phyloP scores from a whole-genome alignment of 2,797 vertebrate species.

The Diplodus sargus region DNA sequence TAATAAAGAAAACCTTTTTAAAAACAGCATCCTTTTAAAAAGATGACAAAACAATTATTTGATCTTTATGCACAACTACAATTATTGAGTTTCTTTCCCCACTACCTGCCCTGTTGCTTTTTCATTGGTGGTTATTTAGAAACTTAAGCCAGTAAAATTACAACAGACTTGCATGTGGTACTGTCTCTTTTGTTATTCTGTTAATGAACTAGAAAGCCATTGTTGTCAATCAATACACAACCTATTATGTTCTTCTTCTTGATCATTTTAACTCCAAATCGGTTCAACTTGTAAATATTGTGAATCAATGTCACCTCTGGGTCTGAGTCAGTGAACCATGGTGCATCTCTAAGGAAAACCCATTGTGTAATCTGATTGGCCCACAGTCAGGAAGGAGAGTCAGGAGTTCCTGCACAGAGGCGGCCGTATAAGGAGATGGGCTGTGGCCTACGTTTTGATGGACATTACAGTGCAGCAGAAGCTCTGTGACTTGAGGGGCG shows the following conservation, averaged over 20 bases:
- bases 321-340: conserved; percentile 15
- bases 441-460: conserved; percentile 56
- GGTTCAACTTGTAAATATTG: neutral
- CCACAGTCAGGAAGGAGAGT: conserved; percentile 40
- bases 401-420: neutral
- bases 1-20: too few species aligned
- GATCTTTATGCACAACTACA: neutral
- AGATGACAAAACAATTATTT: neutral
- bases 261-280: neutral
- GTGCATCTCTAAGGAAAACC: conserved; percentile 13
- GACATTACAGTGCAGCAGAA: conserved; percentile 57
- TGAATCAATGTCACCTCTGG: neutral
- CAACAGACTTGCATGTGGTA: neutral
- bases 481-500: conserved; percentile 64
- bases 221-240: too few species aligned
- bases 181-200: neutral
- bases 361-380: conserved; percentile 59
- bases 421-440: conserved; percentile 66
- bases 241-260: too few species aligned
- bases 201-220: too few species aligned
- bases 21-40: neutral
- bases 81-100: neutral
- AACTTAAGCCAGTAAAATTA: neutral
- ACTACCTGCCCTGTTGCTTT: neutral
- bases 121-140: neutral